Conservation (phyloP, 2,797 vertebrate genomes). For the Crax fasciolata region DNA sequence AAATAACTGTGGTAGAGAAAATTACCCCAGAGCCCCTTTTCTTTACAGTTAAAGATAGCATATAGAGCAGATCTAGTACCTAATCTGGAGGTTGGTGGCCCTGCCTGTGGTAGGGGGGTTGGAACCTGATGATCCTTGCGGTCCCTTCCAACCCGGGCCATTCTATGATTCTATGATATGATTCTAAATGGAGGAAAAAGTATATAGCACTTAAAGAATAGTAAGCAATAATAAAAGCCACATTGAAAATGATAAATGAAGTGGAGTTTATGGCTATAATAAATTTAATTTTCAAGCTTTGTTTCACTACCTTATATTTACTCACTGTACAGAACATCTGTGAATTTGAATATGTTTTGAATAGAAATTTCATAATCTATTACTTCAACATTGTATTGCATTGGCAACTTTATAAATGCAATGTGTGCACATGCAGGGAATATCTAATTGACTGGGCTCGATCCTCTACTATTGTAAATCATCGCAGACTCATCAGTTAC, state of each 20-base stretch:
- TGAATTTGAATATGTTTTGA: conserved; percentile 16
- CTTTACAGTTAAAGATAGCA: background rate
- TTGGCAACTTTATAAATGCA: background rate
- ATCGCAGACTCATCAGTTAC: conserved; percentile 36
- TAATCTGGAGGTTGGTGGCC: too few relatives aligned
- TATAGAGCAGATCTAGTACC: background rate
- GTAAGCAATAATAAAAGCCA: background rate
- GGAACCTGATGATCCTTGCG: too few relatives aligned
- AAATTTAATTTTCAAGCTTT: conserved; percentile 9
- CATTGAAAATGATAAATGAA: background rate
- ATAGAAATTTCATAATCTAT: conserved; percentile 47
- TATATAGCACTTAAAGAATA: background rate
- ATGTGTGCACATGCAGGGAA: conserved; percentile 21
- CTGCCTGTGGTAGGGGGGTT: too few relatives aligned
- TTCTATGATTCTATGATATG: too few relatives aligned
- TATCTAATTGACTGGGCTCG: background rate
- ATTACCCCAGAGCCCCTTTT: background rate
- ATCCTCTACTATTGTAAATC: conserved; percentile 28
- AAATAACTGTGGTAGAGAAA: background rate
- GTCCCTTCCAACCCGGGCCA: too few relatives aligned
- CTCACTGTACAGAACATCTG: background rate
- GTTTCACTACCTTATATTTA: conserved; percentile 7
- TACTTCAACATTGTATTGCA: conserved; percentile 10
- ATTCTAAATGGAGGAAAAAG: background rate
- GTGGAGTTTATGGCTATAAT: background rate